Conservation (phyloP, 2,113 vertebrate species). For the Nesogale talazaci region DNA sequence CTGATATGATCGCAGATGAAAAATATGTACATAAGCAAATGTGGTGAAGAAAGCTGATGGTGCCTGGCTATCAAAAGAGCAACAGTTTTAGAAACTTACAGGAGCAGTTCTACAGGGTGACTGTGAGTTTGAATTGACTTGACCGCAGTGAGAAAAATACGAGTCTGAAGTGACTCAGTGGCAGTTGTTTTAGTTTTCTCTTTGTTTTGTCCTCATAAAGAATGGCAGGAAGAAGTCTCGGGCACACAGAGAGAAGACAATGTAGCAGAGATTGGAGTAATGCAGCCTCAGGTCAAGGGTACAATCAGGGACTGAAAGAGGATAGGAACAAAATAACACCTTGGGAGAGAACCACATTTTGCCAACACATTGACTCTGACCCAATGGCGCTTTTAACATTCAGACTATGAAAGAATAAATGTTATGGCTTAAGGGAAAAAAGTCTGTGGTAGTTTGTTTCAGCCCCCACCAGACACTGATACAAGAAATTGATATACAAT, state of each 20-base stretch:
- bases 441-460: not conserved
- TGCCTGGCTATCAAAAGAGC: no score
- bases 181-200: no score
- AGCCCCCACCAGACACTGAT: not conserved
- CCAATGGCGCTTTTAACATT: not conserved
- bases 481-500: constrained; percentile 19
- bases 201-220: not conserved
- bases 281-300: not conserved
- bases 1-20: no score
- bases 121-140: no score
- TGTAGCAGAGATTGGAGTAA: not conserved
- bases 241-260: not conserved
- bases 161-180: no score
- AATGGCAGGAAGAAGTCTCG: not conserved
- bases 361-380: not conserved
- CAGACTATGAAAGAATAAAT: not conserved
- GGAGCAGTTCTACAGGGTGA: no score
- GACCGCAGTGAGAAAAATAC: no score
- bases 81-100: no score
- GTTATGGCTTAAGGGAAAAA: not conserved
- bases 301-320: not conserved
- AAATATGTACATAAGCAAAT: no score
- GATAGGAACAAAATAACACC: not conserved
- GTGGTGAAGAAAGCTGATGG: no score
- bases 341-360: not conserved